A percentile compares a stretch with the other conserved stretches of the same genome.
phyloP scores from a whole-genome alignment of 2,797 vertebrate species.

The Otus scops region DNA sequence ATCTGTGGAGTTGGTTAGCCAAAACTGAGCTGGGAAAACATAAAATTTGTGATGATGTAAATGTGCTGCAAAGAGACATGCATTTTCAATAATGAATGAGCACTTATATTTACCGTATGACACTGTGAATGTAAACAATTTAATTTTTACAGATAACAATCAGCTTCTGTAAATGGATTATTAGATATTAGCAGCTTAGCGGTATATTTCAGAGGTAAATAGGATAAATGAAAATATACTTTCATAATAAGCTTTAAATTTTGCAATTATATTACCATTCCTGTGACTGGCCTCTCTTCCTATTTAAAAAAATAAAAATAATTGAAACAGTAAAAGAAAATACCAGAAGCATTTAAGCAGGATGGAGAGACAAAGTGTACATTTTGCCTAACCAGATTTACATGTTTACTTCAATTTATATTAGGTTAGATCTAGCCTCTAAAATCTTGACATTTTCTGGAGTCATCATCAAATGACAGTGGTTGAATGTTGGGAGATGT shows the following conservation, averaged over 20 bases:
- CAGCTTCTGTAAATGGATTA: conserved; percentile 43
- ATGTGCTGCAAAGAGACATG: background rate
- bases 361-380: background rate
- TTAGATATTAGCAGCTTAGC: conserved; percentile 45
- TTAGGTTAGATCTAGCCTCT: background rate
- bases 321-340: background rate
- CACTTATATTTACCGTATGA: conserved; percentile 33
- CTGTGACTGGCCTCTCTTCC: background rate
- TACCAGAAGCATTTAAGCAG: background rate
- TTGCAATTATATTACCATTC: background rate
- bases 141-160: conserved; percentile 48
- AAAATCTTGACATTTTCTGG: background rate
- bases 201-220: conserved; percentile 37
- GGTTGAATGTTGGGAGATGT: background rate
- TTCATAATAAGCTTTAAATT: conserved; percentile 19
- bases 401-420: background rate
- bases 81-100: conserved; percentile 15
- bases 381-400: background rate
- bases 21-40: background rate
- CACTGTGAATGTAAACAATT: conserved; percentile 59
- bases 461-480: background rate
- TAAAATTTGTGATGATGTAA: background rate
- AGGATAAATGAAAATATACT: conserved; percentile 36
- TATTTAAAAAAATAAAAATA: background rate
- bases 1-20: background rate